Evolutionary conservation across 2,113 vertebrate genomes (phyloP).

Genomic region (Siphamia tubifer): DNA sequence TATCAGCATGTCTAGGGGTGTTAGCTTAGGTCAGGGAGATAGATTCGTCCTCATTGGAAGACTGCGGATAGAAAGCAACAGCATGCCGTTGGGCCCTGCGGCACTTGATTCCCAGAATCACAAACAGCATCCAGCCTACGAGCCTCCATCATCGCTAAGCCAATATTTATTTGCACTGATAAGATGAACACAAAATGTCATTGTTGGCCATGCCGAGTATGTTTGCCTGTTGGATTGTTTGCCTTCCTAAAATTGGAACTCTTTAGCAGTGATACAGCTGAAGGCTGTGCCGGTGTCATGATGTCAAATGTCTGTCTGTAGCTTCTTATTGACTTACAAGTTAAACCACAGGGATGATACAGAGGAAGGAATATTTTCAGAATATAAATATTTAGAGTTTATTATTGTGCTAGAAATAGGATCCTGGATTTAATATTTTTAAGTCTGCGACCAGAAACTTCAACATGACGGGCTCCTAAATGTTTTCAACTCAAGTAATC

Average conservation of each 20-base stretch:
- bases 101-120: conserved; percentile 53
- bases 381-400: neutral
- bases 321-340: neutral
- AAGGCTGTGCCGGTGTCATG: conserved; percentile 17
- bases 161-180: conserved; percentile 64
- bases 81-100: conserved; percentile 15
- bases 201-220: conserved; percentile 24
- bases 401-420: no score
- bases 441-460: no score
- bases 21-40: conserved; percentile 56
- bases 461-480: no score
- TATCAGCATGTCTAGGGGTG: conserved; percentile 52
- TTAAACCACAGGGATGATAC: neutral
- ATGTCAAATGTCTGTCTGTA: conserved; percentile 28
- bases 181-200: conserved; percentile 56
- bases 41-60: conserved; percentile 38
- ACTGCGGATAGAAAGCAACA: conserved; percentile 37
- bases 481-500: no score
- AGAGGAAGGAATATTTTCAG: neutral
- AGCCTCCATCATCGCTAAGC: conserved; percentile 43
- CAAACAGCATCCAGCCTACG: conserved; percentile 44
- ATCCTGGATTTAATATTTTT: no score
- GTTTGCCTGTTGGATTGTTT: conserved; percentile 37
- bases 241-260: conserved; percentile 38
- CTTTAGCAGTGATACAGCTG: conserved; percentile 20